Evolutionary conservation across 2,797 vertebrate species (phyloP).

Genomic region (Numenius phaeopus): DNA sequence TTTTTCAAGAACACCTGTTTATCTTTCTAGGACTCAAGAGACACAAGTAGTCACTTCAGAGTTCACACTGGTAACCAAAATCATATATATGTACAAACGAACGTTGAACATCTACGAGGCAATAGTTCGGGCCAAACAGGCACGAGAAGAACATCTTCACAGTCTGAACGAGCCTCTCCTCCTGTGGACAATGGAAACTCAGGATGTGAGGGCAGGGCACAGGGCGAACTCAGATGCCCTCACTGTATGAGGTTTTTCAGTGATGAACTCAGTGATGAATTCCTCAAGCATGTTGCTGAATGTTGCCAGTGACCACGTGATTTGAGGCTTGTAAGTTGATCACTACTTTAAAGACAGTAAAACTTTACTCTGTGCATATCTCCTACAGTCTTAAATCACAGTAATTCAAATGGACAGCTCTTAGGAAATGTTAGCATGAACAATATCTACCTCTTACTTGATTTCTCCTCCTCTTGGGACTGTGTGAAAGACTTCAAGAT

Average conservation of each 20-base stretch:
- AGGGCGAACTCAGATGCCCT: conserved; percentile 90
- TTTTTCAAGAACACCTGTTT: conserved; percentile 10
- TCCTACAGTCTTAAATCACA: conserved; percentile 8
- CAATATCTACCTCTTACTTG: conserved; percentile 55
- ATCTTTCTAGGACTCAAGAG: conserved; percentile 73
- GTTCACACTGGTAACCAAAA: conserved; percentile 79
- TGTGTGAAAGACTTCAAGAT: background rate
- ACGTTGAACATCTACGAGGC: conserved; percentile 75
- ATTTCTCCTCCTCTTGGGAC: conserved; percentile 41
- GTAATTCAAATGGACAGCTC: background rate
- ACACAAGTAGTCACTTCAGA: conserved; percentile 74
- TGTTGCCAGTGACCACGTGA: conserved; percentile 81
- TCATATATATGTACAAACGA: conserved; percentile 60
- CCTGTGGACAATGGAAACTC: background rate
- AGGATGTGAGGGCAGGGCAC: conserved; percentile 41
- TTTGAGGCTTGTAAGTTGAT: background rate
- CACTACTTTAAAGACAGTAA: conserved; percentile 49
- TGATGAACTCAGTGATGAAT: conserved; percentile 84
- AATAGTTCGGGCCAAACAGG: conserved; percentile 65
- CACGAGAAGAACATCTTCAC: conserved; percentile 16
- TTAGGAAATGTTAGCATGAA: conserved; percentile 5
- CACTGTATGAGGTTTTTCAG: conserved; percentile 85
- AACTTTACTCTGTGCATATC: background rate
- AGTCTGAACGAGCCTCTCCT: conserved; percentile 29
- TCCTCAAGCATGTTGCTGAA: conserved; percentile 89